A percentile compares a stretch with the other conserved stretches of the same genome.
These are phyloP conservation scores for Columbina picui DNA, from an alignment of 2,113 vertebrate species.

Conservation along the genomic window DNA sequence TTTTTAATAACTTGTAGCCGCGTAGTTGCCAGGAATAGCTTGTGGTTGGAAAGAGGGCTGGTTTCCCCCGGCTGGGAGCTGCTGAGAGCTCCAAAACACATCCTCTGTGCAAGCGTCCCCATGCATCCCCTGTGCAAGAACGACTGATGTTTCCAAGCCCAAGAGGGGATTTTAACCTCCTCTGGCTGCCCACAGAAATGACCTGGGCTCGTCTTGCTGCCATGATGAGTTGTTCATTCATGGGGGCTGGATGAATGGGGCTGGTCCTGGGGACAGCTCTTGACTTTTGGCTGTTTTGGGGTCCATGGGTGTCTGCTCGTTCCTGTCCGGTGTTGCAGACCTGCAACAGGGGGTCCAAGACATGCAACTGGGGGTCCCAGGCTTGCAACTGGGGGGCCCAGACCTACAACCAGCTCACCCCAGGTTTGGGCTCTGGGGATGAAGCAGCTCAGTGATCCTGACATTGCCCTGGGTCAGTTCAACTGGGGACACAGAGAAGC, in stretches of 20 bases:
- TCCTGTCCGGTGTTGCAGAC: background rate
- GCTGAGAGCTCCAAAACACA: background rate
- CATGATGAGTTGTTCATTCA: too few relatives aligned
- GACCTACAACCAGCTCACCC: accelerated
- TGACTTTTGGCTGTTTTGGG: background rate
- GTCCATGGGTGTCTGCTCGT: background rate
- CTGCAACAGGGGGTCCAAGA: background rate
- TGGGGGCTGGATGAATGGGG: too few relatives aligned
- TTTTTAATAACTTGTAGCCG: background rate
- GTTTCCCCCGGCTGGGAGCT: background rate
- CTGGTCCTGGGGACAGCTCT: background rate
- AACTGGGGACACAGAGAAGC: background rate
- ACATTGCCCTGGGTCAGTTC: background rate
- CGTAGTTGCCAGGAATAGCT: background rate
- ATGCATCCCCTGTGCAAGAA: accelerated
- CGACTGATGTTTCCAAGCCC: accelerated
- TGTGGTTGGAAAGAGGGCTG: background rate
- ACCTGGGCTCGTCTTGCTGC: background rate
- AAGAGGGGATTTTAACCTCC: background rate
- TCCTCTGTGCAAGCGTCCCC: accelerated
- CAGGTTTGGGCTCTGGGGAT: background rate
- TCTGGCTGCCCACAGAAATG: background rate
- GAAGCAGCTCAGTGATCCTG: background rate
- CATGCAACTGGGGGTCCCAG: background rate
- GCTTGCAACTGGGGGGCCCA: background rate